phyloP scores from a whole-genome alignment of 2,888 invertebrate species.

The Halictus ligatus region DNA sequence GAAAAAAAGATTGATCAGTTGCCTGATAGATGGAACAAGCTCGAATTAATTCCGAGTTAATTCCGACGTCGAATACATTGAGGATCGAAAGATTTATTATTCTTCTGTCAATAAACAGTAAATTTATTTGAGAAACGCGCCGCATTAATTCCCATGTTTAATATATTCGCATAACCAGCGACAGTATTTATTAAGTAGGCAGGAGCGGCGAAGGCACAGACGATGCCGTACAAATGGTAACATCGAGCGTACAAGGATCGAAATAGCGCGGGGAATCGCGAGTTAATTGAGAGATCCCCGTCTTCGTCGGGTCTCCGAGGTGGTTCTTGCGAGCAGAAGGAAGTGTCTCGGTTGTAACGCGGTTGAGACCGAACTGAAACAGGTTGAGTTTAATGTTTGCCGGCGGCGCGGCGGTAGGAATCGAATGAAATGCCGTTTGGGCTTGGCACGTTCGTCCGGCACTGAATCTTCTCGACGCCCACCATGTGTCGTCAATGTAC shows the following conservation, averaged over 20 bases:
- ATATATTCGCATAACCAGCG: not conserved
- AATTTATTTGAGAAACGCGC: not conserved
- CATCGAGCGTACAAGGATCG: not conserved
- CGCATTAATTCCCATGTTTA: not conserved
- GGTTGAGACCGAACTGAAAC: conserved; percentile 67
- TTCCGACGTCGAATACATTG: no score
- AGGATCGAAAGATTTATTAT: no score
- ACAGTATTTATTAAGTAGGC: not conserved
- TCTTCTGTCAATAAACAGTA: no score
- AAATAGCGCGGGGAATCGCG: not conserved
- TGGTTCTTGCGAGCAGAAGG: conserved; percentile 31
- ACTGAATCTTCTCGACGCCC: conserved; percentile 77
- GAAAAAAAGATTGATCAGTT: no score
- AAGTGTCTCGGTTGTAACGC: conserved; percentile 63
- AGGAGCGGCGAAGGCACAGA: not conserved
- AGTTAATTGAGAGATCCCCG: conserved; percentile 54
- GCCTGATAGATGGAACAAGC: no score
- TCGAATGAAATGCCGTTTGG: conserved; percentile 76
- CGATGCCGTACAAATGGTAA: not conserved
- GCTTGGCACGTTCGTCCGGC: conserved; percentile 71
- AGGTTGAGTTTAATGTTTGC: conserved; percentile 73
- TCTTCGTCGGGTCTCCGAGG: conserved; percentile 24
- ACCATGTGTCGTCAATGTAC: conserved; percentile 72
- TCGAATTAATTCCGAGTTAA: no score
- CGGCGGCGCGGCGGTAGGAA: conserved; percentile 66